Conservation (phyloP, 2,888 invertebrate species). For the Zhuqinia jingwanae region DNA sequence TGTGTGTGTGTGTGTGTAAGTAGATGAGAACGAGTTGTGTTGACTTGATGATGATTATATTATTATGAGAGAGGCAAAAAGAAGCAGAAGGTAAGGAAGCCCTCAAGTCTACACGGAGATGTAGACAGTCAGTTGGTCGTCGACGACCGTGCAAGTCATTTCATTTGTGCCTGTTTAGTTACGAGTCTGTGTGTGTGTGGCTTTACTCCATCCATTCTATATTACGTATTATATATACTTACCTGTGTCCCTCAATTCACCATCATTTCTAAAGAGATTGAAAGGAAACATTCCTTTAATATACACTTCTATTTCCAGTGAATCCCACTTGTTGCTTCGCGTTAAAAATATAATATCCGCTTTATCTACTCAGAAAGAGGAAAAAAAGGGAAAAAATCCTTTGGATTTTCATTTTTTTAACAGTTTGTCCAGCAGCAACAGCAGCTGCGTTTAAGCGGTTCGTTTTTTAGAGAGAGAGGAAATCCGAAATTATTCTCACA, state of each 20-base stretch:
- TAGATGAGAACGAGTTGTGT: no score
- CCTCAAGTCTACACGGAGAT: slow-evolving; percentile 59
- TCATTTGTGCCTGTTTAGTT: slow-evolving; percentile 35
- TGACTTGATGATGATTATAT: no score
- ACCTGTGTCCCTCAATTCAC: slow-evolving; percentile 30
- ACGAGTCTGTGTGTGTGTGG: slow-evolving; percentile 36
- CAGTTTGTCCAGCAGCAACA: background rate
- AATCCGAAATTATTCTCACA: background rate
- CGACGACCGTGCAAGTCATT: slow-evolving; percentile 60
- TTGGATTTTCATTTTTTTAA: background rate
- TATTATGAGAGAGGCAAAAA: background rate
- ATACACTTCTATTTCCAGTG: background rate
- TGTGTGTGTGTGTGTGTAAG: background rate
- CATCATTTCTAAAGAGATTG: slow-evolving; percentile 12
- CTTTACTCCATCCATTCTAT: background rate
- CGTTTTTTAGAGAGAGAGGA: background rate
- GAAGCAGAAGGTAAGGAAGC: slow-evolving; percentile 45
- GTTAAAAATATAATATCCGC: no score
- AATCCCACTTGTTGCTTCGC: slow-evolving; percentile 53
- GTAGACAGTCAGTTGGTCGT: slow-evolving; percentile 66
- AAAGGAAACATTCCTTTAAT: slow-evolving; percentile 22
- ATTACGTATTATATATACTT: background rate
- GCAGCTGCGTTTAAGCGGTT: background rate
- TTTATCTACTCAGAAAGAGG: slow-evolving; percentile 1
- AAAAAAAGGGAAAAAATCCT: background rate